Evolutionary conservation across 1,140 invertebrate genomes (phyloP), one percentile per base, ranked within the genome.

Genomic region (Drosophila ercepeae): DNA sequence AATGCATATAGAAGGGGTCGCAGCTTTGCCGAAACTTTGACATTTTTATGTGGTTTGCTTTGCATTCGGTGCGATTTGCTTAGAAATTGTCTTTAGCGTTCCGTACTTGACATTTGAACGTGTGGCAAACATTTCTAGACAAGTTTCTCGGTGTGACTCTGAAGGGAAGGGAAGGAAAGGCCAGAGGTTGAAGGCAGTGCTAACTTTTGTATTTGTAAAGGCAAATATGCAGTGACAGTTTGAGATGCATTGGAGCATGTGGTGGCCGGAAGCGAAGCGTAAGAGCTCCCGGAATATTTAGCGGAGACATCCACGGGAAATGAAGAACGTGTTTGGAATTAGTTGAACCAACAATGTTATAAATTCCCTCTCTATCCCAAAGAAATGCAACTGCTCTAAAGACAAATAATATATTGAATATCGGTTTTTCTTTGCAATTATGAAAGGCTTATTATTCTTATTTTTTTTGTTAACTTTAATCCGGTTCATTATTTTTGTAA

Each of bases 31-130:
- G 68, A 65, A 86, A 81, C 76, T 84, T 84, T 86, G 81, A 84
- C 81, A 84, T 86, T 84, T 84, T 84, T 84, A 81, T 84, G 68
- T 48, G 75, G 55, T 44, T 74, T 52, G 65, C 57, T 52, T 70
- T 48, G 63, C 78, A 41, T 77, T 73, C 63, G 74, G 67, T 81
- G 81, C 82, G 82, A 88, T 88, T 86, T 81, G 73, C 77, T 88
- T 82, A 77, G 82, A 59, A 88, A 88, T 81, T 86, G 82, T 88
- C 77, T 64, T 81, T 74, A 77, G 77, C 81, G 60, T 59, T 65
- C 82, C 81, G 68, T 81, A 77, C 78, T 86, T 86, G 81, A 86
- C 81, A 88, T 76, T 88, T 82, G 82, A 86, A 88, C 81, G 81
- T 86, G 81, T 86, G 67, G 59, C 76, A 84, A 84, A 79, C 81